These are phyloP conservation scores for Hyperoplus lanceolatus DNA, from an alignment of 2,797 vertebrate genomes.

Conservation along the genomic window DNA sequence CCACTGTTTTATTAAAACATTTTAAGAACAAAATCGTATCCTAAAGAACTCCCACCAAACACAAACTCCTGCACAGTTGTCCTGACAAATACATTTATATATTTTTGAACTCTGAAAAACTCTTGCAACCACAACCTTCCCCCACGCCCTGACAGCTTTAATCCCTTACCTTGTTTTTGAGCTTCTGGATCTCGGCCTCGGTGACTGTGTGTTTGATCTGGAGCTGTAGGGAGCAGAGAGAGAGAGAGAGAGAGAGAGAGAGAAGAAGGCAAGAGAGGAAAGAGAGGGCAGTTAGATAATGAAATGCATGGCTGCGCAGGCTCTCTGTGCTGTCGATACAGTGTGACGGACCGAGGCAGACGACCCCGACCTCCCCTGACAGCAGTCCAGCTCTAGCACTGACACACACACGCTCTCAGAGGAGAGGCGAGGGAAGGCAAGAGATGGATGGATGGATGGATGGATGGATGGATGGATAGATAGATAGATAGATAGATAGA, in stretches of 20 bases:
- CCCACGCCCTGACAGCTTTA: constrained; percentile 4
- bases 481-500: too few relatives aligned
- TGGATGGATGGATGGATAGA: not conserved
- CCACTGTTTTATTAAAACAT: not conserved
- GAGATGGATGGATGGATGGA: not conserved
- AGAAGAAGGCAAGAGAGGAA: constrained; percentile 49
- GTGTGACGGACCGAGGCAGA: constrained; percentile 63
- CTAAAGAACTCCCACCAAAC: not conserved
- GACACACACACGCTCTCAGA: constrained; percentile 64
- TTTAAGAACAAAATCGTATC: constrained; percentile 6
- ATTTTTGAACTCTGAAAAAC: constrained; percentile 29
- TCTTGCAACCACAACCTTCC: not conserved
- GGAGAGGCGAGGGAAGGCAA: constrained; percentile 17
- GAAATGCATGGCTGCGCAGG: constrained; percentile 73
- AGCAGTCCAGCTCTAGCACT: constrained; percentile 49
- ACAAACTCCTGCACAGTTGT: not conserved
- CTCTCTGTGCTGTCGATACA: constrained; percentile 68
- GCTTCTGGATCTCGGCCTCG: constrained; percentile 99
- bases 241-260: constrained; percentile 28
- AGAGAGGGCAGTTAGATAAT: constrained; percentile 74
- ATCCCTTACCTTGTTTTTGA: constrained; percentile 97
- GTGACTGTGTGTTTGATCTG: constrained; percentile 99
- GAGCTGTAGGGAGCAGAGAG: constrained; percentile 86
- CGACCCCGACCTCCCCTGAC: constrained; percentile 62
- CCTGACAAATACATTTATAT: constrained; percentile 26